These are phyloP conservation scores for Clytia hemisphaerica DNA, from an alignment of 30 jellyfish, hydroid and myxozoan species.

Conservation along the genomic window DNA sequence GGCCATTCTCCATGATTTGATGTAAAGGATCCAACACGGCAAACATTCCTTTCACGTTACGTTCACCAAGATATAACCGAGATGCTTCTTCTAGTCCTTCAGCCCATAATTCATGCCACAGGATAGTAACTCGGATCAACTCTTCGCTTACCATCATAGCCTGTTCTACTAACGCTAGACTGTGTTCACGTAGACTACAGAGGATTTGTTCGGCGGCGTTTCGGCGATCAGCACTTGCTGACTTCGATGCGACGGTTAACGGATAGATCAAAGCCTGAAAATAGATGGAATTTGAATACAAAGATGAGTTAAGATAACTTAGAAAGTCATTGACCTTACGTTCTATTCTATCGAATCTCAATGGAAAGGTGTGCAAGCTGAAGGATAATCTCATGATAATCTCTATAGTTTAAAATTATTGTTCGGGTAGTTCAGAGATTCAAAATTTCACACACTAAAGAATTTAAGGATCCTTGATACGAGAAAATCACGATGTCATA, in stretches of 20 bases:
- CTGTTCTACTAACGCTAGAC: constrained; percentile 85
- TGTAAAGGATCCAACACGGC: constrained; percentile 87
- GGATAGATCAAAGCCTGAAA: constrained; percentile 96
- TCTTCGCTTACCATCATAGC: constrained; percentile 99
- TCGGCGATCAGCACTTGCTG: constrained; percentile 77
- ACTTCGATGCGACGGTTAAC: constrained; percentile 87
- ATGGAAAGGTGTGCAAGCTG: too few species aligned
- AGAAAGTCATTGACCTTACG: too few species aligned
- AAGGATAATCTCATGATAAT: too few species aligned
- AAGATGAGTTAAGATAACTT: too few species aligned
- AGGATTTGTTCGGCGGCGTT: constrained; percentile 83
- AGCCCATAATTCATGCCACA: constrained; percentile 96
- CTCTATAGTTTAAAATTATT: too few species aligned
- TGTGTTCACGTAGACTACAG: constrained; percentile 83
- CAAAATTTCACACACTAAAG: too few species aligned
- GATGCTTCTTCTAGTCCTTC: constrained; percentile 97
- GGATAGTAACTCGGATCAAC: constrained; percentile 87
- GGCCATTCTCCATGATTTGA: constrained; percentile 85
- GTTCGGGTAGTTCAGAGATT: too few species aligned
- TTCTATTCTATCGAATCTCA: too few species aligned
- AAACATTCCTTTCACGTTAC: constrained; percentile 86
- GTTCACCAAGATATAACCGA: constrained; percentile 76
- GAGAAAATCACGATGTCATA: too few species aligned
- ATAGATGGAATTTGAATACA: neutral
- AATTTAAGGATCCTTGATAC: too few species aligned